Base-by-base conservation (phyloP, 2,888 invertebrate species). In the Drosophila emarginata region DNA sequence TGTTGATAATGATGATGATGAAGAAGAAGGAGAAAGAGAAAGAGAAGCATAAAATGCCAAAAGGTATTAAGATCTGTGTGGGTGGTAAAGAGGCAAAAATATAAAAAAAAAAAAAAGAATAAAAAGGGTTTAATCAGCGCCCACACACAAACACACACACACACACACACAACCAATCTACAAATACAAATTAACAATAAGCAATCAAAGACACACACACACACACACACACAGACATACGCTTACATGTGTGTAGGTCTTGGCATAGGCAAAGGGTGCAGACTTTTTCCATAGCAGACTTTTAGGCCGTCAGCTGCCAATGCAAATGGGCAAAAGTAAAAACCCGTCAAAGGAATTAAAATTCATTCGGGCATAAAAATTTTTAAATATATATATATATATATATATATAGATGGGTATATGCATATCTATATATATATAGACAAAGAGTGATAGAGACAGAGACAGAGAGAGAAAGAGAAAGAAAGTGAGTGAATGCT, bases 361-460 rank as follows among this genome's bases (percentile, higher is more conserved):
- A 91, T 80, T 89, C 91, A 90, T 89, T 91, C 90, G 90, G 88
- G 91, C 90, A 89, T 84, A 91, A 89, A 91, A 91, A 90, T 91
- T 91, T 89, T 89, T 89, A 91, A 88, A 89, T 90, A 89, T 90
- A 87, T 87, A 80, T 68, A 72, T 26, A 54, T 56, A 61, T 52
- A 60, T 28, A 61, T 18, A 56, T 5, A 51, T 7, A 79, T 79
- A 77, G 67, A 69, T 15, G 58, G 14, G 52, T 28, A 54, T 45
- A 28, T 28, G 11, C 4, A 50, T 52, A 61, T 9, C n/a, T 28
- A 18, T 28, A 61, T n/a, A n/a, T 40, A 62, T 40, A 54, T 9
- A 28, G 15, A 14, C 37, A 54, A 36, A 11, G 56, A 61, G 51
- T 53, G 70, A 5, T 50, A 53, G 45, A 12, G 39, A 7, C 40